Base-by-base conservation (phyloP, 2,888 invertebrate species). In the Selenia dentaria region DNA sequence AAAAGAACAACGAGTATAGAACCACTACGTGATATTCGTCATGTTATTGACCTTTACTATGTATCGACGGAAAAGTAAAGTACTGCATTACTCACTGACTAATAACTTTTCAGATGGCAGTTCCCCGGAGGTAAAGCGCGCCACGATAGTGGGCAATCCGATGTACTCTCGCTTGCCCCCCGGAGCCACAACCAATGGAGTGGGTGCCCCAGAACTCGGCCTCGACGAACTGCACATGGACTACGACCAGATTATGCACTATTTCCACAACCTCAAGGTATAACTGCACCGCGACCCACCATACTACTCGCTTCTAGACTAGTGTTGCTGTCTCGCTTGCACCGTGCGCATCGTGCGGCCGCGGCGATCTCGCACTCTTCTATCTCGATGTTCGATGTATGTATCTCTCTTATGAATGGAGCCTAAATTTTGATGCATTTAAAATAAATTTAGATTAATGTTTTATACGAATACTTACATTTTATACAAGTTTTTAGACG, bases 211-310 rank as follows among this genome's bases (percentile, higher is more conserved):
- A 8, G 83, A 93, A 59, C 92, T 95, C 50, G 94, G 93, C 35
- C 90, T 96, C 63, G 96, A 96, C 83, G 96, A 96, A 82, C 92
- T 97, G 57, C 96, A 96, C 76, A 97, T 98, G 97, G 97, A 98
- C 90, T 98, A 98, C 90, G 97, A 98, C 83, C 97, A 98, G 92
- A 96, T 99, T 85, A 97, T 98, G 96, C 96, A 98, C 83, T 98
- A 98, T 91, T 98, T 99, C 92, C 97, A 98, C 92, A 98, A 97
- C 93, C 93, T 99, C 78, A 98, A 98, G 93, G 97, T 97, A 92
- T 88, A 89, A 81, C n/a, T 70, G 69, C 69, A 61, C 76, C 33
- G 68, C 76, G 80, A 70, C 78, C 75, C 78, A 24, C 34, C 14
- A 34, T 33, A 48, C 47, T 71, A 22, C 77, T 70, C 68, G 88